These are phyloP conservation scores for Lordiphosa stackelbergi DNA, from an alignment of 1,140 invertebrate species.

Conservation along the genomic window DNA sequence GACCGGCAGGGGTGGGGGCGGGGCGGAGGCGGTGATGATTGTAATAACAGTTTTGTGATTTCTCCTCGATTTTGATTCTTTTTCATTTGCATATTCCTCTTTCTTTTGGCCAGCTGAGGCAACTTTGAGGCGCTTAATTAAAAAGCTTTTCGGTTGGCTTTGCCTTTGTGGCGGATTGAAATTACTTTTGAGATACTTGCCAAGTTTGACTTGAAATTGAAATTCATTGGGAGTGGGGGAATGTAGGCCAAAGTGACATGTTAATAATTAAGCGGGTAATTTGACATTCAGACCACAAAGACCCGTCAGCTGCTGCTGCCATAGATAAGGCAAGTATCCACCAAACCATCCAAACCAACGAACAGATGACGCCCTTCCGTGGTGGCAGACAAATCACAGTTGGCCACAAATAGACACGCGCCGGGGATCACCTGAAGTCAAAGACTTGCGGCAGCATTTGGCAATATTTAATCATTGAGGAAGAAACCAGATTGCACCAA, in stretches of 20 bases:
- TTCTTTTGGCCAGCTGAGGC: constrained; percentile 38
- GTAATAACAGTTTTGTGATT: constrained; percentile 64
- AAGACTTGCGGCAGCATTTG: constrained; percentile 38
- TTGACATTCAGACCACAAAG: constrained; percentile 35
- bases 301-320: constrained; percentile 12
- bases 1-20: constrained; percentile 27
- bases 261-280: constrained; percentile 67
- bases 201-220: constrained; percentile 6
- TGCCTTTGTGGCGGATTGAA: constrained; percentile 21
- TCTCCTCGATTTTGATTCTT: constrained; percentile 49
- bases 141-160: constrained; percentile 54
- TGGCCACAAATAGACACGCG: constrained; percentile 65
- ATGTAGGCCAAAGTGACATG: constrained; percentile 62
- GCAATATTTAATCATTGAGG: constrained; percentile 62
- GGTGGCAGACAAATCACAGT: constrained; percentile 55
- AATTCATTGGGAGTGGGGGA: constrained; percentile 34
- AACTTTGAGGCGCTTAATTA: constrained; percentile 63
- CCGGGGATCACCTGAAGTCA: constrained; percentile 26
- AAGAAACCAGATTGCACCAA: constrained; percentile 62
- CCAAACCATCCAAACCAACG: constrained; percentile 20
- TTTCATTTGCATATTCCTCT: not conserved
- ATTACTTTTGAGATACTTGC: constrained; percentile 12
- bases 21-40: constrained; percentile 54
- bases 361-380: constrained; percentile 46
- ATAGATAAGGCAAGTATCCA: constrained; percentile 5